Percentiles rank a stretch among this genome's conserved stretches.
phyloP scores from a whole-genome alignment of 2,113 vertebrate genomes.

The Narcine bancroftii region DNA sequence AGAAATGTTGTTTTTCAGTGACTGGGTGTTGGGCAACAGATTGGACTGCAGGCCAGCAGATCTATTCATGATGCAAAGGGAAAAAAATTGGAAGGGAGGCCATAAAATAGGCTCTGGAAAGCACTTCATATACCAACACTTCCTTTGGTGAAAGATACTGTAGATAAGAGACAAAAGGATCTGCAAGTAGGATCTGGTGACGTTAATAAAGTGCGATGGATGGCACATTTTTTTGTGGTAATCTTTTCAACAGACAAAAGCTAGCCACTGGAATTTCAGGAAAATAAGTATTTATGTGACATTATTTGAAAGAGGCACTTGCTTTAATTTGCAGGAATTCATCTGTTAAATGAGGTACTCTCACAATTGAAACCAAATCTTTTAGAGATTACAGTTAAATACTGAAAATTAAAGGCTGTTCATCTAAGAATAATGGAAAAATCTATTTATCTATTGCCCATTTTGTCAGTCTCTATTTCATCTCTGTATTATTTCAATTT shows the following conservation, averaged over 20 bases:
- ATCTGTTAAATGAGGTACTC: background rate
- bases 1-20: background rate
- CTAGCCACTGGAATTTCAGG: constrained; percentile 44
- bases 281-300: constrained; percentile 20
- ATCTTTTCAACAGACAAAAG: constrained; percentile 49
- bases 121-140: background rate
- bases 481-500: constrained; percentile 24
- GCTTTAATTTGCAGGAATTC: constrained; percentile 12
- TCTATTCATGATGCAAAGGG: background rate
- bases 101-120: constrained; percentile 5
- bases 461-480: constrained; percentile 14
- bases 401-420: background rate
- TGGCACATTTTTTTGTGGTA: constrained; percentile 41
- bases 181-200: constrained; percentile 39
- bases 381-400: background rate
- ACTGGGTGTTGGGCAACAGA: background rate
- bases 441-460: constrained; percentile 15
- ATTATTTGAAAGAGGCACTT: background rate
- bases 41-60: background rate
- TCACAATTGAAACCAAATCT: background rate
- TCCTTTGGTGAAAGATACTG: background rate
- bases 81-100: background rate
- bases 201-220: constrained; percentile 52
- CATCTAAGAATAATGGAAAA: constrained; percentile 15
- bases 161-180: background rate